Evolutionary conservation across 2,888 invertebrate species (phyloP), one percentile per base, ranked within the genome.

Genomic region (Boloria euphrosyne): DNA sequence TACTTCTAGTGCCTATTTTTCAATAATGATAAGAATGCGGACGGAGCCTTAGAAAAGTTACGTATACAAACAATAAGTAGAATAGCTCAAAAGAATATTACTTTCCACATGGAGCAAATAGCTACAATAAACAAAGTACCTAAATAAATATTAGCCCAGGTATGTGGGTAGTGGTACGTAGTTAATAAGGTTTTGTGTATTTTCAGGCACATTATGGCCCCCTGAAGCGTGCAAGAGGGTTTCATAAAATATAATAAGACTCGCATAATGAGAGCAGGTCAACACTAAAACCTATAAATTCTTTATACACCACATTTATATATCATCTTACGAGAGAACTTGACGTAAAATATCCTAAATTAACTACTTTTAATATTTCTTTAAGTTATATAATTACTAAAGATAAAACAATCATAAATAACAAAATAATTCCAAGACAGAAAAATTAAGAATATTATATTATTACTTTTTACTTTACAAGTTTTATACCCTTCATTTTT

Each of bases 221-320:
- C 82, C 81, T 81, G 80, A 80, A 82, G 82, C 82, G 80, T 83
- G 81, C 82, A 82, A 76, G 80, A 80, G 80, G 76, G 82, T 79
- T 79, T 83, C 87, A 87, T 89, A 89, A 90, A 90, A 89, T 89
- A 89, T 90, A 89, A 90, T 87, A 88, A 89, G 88, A 85, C 81
- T 81, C 78, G 73, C 74, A 78, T 79, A 78, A 78, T 79, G 79
- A 77, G 84, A 85, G 79, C 81, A 78, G 85, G 84, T 82, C 83
- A 82, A 78, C 74, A 31, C 49, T 59, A 59, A 59, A 59, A 14
- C 5, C 27, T 31, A 49, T 14, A 38, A 49, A 59, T 59, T 49
- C 14, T 59, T 49, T 59, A 31, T 38, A 49, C 31, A 2, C 16
- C 16, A n/a, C 58, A 27, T 46, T 59, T 65, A 52, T 43, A 53